Evolutionary conservation across 2,113 vertebrate species (phyloP).

Genomic region (Barbus barbus): DNA sequence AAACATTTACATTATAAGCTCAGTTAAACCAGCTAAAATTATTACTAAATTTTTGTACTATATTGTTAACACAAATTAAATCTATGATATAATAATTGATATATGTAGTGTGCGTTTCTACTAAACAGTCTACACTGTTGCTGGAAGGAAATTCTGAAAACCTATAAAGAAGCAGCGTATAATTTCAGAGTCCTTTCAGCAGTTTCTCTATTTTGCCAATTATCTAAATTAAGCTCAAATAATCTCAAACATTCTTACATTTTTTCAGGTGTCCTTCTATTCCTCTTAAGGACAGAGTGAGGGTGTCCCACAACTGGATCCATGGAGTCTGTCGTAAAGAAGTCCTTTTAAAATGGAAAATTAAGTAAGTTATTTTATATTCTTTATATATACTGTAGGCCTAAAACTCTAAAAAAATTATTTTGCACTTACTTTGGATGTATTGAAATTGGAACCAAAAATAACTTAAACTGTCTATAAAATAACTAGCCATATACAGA

Average conservation of each 20-base stretch:
- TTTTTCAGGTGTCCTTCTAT: conserved; percentile 72
- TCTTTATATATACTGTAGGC: background rate
- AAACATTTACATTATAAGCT: background rate
- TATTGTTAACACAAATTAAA: background rate
- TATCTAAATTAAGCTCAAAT: background rate
- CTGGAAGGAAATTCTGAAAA: background rate
- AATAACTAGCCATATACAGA: background rate
- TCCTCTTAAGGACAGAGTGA: conserved; percentile 75
- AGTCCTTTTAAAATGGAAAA: conserved; percentile 73
- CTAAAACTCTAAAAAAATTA: background rate
- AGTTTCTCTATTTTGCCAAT: background rate
- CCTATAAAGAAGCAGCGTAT: background rate
- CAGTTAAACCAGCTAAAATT: background rate
- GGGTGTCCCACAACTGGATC: conserved; percentile 72
- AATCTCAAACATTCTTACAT: background rate
- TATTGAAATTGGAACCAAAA: background rate
- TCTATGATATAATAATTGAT: too few species aligned
- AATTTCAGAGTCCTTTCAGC: background rate
- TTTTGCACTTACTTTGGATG: background rate
- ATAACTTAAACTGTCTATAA: background rate
- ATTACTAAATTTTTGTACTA: background rate
- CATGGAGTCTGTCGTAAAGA: conserved; percentile 66
- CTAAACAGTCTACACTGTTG: background rate
- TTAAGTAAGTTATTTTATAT: conserved; percentile 66
- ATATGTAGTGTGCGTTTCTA: too few species aligned